Conservation (phyloP, 2,888 invertebrate genomes). For the Rotaria macrura region DNA sequence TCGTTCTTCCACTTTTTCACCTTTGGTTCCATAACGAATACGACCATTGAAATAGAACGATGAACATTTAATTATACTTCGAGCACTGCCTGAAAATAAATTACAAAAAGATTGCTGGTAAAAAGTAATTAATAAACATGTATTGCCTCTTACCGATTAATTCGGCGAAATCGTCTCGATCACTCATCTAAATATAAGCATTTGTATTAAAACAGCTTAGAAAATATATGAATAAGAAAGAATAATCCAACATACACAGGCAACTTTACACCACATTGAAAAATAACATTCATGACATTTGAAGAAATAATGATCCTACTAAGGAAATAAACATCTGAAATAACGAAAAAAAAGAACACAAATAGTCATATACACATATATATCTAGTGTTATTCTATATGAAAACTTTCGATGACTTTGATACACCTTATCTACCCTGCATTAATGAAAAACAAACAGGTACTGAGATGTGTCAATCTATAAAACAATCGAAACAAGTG, state of each 20-base stretch:
- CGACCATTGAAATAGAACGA: slow-evolving; percentile 16
- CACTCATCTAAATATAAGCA: background rate
- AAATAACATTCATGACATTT: background rate
- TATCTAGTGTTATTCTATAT: background rate
- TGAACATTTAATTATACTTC: background rate
- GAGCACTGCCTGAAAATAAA: background rate
- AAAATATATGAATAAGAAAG: background rate
- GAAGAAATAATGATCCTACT: background rate
- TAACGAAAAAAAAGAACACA: background rate
- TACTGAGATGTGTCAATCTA: background rate
- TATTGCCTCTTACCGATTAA: background rate
- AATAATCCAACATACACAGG: background rate
- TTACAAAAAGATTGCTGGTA: too few species aligned
- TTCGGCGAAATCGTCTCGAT: background rate
- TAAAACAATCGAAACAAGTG: background rate
- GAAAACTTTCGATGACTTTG: background rate
- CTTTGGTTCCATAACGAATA: slow-evolving; percentile 1
- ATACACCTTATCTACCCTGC: background rate
- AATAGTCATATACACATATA: background rate
- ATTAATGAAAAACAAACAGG: background rate
- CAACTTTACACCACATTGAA: slow-evolving; percentile 3
- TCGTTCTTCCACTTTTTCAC: slow-evolving; percentile 15
- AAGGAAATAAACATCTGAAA: background rate
- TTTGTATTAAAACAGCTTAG: background rate
- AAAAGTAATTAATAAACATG: background rate